Conservation (phyloP, 2,797 vertebrate species). For the Xenops minutus region DNA sequence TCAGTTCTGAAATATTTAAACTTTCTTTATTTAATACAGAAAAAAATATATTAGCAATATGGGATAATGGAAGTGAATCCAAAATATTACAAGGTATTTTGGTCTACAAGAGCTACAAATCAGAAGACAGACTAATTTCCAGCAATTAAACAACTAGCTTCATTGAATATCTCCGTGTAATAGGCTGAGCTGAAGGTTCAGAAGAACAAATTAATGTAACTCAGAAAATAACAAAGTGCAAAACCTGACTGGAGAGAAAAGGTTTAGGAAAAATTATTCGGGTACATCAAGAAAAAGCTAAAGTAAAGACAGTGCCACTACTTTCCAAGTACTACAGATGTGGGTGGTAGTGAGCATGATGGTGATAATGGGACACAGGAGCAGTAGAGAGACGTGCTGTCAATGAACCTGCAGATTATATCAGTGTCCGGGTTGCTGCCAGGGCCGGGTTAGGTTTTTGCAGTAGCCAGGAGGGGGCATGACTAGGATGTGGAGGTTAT, state of each 20-base stretch:
- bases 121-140: not conserved
- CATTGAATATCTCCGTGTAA: not conserved
- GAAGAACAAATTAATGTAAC: not conserved
- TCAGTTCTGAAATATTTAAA: not conserved
- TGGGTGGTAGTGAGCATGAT: rapidly evolving
- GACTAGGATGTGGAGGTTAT: not conserved
- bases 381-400: not conserved
- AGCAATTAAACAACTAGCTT: not conserved
- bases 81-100: not conserved
- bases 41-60: not conserved
- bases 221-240: not conserved
- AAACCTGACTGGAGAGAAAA: not conserved
- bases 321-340: not conserved
- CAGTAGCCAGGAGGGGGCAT: not conserved
- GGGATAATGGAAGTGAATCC: not conserved
- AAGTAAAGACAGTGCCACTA: not conserved
- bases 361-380: not conserved
- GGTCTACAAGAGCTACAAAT: not conserved
- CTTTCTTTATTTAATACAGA: not conserved
- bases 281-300: not conserved
- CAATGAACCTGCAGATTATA: rapidly evolving
- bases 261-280: not conserved
- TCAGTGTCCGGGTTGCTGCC: not conserved
- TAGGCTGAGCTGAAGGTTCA: not conserved
- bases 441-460: not conserved